phyloP scores from a whole-genome alignment of 2,888 invertebrate species.

The Aphidius colemani region DNA sequence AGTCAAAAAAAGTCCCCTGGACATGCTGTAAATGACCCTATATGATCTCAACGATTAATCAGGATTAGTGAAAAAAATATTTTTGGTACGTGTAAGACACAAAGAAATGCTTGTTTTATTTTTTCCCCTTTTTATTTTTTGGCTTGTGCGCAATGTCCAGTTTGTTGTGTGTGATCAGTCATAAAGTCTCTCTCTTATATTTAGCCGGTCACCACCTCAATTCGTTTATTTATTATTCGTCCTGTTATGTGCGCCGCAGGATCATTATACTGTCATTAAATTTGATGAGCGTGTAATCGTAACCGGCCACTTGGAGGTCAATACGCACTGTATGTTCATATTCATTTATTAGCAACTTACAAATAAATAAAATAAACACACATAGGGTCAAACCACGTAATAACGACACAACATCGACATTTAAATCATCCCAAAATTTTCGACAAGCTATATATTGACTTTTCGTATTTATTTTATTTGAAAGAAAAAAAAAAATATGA shows the following conservation, averaged over 20 bases:
- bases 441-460: no score
- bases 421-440: conserved; percentile 24
- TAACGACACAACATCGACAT: conserved; percentile 13
- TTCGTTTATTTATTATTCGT: conserved; percentile 12
- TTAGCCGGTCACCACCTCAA: conserved; percentile 28
- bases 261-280: conserved; percentile 55
- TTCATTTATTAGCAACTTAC: no score
- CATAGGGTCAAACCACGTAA: background rate
- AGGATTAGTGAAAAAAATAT: conserved; percentile 43
- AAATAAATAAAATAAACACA: no score
- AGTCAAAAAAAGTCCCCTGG: background rate
- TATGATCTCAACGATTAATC: conserved; percentile 49
- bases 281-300: conserved; percentile 53
- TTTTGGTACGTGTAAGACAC: background rate
- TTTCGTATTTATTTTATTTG: no score
- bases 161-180: conserved; percentile 47
- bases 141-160: background rate
- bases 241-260: conserved; percentile 39
- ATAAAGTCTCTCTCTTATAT: conserved; percentile 33
- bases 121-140: conserved; percentile 4
- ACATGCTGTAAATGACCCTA: conserved; percentile 27
- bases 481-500: conserved; percentile 22
- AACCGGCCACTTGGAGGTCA: conserved; percentile 26
- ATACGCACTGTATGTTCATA: conserved; percentile 13
- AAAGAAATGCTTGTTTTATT: conserved; percentile 1